Conservation (phyloP, 2,888 invertebrate species). For the Diloba caeruleocephala region DNA sequence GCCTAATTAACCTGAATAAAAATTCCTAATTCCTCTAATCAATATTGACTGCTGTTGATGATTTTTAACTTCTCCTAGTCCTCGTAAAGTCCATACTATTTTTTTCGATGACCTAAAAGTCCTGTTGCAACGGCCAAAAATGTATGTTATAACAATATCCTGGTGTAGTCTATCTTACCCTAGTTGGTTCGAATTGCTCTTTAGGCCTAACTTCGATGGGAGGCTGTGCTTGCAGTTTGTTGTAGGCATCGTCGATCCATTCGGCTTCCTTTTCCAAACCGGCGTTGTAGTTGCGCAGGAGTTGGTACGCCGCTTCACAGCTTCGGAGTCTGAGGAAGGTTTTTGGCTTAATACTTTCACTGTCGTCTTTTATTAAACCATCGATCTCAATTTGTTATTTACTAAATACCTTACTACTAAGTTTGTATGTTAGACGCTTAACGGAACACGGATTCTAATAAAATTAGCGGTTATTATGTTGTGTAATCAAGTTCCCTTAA, state of each 20-base stretch:
- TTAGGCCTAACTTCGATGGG: slow-evolving; percentile 92
- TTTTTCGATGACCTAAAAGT: neutral
- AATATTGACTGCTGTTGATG: neutral
- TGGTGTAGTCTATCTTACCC: slow-evolving; percentile 87
- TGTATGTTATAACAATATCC: slow-evolving; percentile 3
- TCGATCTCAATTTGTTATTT: no score
- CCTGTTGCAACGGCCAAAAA: no score
- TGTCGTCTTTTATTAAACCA: no score
- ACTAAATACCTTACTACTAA: no score
- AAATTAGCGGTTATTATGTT: no score
- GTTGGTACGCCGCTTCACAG: slow-evolving; percentile 96
- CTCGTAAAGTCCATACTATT: neutral
- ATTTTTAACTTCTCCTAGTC: neutral
- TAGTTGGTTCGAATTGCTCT: slow-evolving; percentile 93
- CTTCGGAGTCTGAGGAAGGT: slow-evolving; percentile 92
- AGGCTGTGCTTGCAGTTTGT: slow-evolving; percentile 93
- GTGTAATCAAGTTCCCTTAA: no score
- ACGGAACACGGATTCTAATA: no score
- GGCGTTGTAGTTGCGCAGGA: slow-evolving; percentile 96
- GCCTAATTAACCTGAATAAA: neutral
- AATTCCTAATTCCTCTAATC: neutral
- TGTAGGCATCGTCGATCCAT: slow-evolving; percentile 96
- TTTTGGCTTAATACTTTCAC: neutral
- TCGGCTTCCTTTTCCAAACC: slow-evolving; percentile 96
- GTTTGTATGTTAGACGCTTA: no score